Evolutionary conservation across 1,140 invertebrate genomes (phyloP).

Genomic region (Lasioglossum baleicum): DNA sequence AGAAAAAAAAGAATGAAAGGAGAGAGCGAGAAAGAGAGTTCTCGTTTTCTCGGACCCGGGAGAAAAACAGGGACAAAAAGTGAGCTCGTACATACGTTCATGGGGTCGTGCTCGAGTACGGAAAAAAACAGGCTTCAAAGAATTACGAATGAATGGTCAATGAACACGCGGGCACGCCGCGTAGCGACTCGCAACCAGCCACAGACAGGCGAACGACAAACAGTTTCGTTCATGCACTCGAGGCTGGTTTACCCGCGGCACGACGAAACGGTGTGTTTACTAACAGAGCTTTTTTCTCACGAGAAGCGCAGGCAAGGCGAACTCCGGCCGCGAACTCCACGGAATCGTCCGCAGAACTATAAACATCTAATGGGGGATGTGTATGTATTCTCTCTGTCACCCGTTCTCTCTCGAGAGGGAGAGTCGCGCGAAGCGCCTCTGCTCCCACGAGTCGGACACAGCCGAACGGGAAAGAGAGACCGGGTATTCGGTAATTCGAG

Average conservation of each 20-base stretch:
- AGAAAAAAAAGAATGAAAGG: background rate
- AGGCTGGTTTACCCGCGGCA: conserved; percentile 3
- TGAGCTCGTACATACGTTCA: no score
- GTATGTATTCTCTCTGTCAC: no score
- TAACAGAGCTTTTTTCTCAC: conserved; percentile 60
- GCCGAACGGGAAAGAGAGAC: conserved; percentile 31
- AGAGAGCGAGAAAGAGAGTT: background rate
- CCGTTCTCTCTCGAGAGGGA: conserved; percentile 1
- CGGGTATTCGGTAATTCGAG: conserved; percentile 72
- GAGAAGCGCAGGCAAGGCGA: conserved; percentile 2
- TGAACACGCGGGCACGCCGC: background rate
- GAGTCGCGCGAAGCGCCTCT: conserved; percentile 22
- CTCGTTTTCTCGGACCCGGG: background rate
- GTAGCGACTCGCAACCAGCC: no score
- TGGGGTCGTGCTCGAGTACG: no score
- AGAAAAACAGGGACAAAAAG: background rate
- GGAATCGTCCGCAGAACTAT: conserved; percentile 38
- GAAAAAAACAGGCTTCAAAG: no score
- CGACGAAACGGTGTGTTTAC: conserved; percentile 45
- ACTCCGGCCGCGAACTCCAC: background rate
- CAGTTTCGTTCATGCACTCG: conserved; percentile 12
- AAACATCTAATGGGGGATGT: conserved; percentile 43
- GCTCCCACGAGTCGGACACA: background rate
- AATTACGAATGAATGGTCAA: conserved; percentile 32
- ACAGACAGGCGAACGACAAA: background rate